Conservation (phyloP, 2,113 vertebrate species). For the Cyrtonyx montezumae region DNA sequence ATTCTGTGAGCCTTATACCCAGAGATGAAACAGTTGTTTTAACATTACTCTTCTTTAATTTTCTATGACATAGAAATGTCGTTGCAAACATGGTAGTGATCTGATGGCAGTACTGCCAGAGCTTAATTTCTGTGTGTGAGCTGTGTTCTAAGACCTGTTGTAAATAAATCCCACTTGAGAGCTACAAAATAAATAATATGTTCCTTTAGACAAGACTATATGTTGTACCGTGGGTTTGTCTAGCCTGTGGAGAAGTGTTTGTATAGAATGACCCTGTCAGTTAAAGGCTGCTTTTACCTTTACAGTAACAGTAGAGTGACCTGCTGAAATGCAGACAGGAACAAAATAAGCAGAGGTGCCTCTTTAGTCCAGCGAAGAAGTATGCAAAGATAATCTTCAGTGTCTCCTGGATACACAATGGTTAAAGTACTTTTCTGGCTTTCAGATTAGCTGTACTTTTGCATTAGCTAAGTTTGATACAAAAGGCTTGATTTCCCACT, state of each 20-base stretch:
- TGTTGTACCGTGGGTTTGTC: not conserved
- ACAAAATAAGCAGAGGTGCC: not conserved
- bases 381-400: not conserved
- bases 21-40: conserved; percentile 60
- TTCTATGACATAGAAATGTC: conserved; percentile 59
- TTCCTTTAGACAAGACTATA: conserved; percentile 63
- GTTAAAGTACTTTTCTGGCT: not conserved
- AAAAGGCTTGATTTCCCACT: not conserved
- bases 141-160: conserved; percentile 71
- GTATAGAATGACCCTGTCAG: not conserved
- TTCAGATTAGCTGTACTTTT: not conserved
- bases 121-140: conserved; percentile 63
- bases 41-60: conserved; percentile 27
- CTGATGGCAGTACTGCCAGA: conserved; percentile 55
- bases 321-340: not conserved
- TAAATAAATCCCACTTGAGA: conserved; percentile 78
- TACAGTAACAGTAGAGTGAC: not conserved
- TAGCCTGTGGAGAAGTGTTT: not conserved
- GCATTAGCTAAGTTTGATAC: not conserved
- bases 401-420: not conserved
- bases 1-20: not conserved
- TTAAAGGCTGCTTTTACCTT: not conserved
- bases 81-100: conserved; percentile 45
- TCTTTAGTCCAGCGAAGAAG: not conserved
- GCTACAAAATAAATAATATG: conserved; percentile 71